A percentile compares a stretch with the other conserved stretches of the same genome.
Conservation (phyloP, 2,888 invertebrate species). For the Protophormia terraenovae region DNA sequence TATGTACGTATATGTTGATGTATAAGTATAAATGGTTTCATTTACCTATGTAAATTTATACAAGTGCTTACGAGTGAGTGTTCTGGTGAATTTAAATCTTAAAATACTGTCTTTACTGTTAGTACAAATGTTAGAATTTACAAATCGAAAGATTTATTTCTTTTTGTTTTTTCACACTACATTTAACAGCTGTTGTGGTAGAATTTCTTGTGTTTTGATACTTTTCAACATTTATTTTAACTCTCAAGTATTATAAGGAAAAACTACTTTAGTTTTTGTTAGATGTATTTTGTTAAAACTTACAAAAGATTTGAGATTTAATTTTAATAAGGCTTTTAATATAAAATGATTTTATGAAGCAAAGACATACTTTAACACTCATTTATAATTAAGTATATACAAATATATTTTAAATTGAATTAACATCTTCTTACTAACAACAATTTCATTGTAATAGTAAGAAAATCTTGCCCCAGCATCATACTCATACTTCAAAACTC, state of each 20-base stretch:
- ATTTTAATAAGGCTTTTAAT: too few species aligned
- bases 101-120: not conserved
- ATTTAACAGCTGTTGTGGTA: not conserved
- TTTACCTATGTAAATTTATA: not conserved
- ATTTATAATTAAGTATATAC: too few species aligned
- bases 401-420: too few species aligned
- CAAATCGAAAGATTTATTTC: not conserved
- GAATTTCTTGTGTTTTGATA: not conserved
- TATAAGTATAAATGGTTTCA: not conserved
- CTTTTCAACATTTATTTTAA: not conserved
- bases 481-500: too few species aligned
- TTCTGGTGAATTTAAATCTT: not conserved
- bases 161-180: not conserved
- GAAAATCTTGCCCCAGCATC: too few species aligned
- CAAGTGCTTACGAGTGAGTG: not conserved
- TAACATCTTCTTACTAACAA: too few species aligned
- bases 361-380: too few species aligned
- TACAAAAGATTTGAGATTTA: too few species aligned
- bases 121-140: not conserved
- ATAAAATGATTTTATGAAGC: too few species aligned
- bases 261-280: not conserved
- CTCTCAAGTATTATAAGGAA: not conserved
- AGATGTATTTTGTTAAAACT: too few species aligned
- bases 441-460: too few species aligned
- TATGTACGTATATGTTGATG: not conserved